These are phyloP conservation scores for Clunio marinus DNA, from an alignment of 2,888 invertebrate species.

Conservation along the genomic window DNA sequence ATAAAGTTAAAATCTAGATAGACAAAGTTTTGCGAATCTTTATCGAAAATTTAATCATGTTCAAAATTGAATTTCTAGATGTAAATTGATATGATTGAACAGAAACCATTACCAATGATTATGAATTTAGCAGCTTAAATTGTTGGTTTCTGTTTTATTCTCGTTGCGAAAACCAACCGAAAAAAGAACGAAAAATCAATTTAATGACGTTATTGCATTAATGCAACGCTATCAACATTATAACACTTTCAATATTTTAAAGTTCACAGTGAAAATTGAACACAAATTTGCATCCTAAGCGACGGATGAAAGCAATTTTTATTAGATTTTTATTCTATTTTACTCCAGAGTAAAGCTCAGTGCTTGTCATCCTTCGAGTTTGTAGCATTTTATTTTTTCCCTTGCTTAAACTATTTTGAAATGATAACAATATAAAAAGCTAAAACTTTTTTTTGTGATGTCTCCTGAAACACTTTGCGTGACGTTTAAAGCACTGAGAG, in stretches of 20 bases:
- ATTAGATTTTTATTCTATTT: slow-evolving; percentile 2
- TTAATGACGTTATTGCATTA: slow-evolving; percentile 25
- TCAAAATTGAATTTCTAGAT: too few species aligned
- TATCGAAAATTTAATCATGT: too few species aligned
- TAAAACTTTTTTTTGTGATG: background rate
- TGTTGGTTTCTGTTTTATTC: background rate
- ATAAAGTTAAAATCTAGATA: too few species aligned
- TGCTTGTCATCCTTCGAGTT: too few species aligned
- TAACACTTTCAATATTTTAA: background rate
- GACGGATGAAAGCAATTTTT: background rate
- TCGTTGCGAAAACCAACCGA: background rate
- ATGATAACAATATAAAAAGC: background rate
- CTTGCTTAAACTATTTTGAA: background rate
- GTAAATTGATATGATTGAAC: too few species aligned
- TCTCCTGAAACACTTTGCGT: too few species aligned
- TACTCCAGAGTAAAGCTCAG: background rate
- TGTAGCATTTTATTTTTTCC: background rate
- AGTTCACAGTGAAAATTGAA: background rate
- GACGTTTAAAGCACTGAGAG: too few species aligned
- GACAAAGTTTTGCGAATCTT: too few species aligned
- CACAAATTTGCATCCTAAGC: background rate
- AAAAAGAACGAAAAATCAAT: slow-evolving; percentile 24
- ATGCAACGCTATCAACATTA: background rate
- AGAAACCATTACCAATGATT: background rate
- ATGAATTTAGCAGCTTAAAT: background rate